Base-by-base conservation (phyloP, 2,888 invertebrate species). In the Iphiclides podalirius region DNA sequence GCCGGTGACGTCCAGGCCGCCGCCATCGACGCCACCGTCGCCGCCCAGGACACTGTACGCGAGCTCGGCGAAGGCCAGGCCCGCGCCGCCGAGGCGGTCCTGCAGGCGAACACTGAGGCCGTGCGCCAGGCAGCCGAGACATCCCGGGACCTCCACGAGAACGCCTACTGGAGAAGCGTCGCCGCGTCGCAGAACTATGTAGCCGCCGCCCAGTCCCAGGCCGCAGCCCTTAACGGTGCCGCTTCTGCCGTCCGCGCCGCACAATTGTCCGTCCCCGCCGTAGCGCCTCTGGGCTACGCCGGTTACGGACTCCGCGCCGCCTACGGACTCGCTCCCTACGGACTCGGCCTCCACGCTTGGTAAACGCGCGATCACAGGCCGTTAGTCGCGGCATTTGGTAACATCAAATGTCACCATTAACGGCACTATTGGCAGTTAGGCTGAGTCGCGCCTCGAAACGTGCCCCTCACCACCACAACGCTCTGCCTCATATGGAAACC, bases 1-100 rank as follows among this genome's bases (percentile, higher is more conserved):
- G 63, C 67, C n/a, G 87, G 87, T 31, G 87, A 87, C 64, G 81
- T 79, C 0, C 84, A 87, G 60, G 87, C 85, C 26, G 87, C 87
- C 46, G 82, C 74, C 63, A 87, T 86, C 58, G 79, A 87, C 72
- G 80, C 81, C 26, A 75, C 70, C 42, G 87, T 87, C 2, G 81
- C 75, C 44, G 84, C 74, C 0, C 75, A 72, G 46, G 86, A 86
- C 71, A 58, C 70, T 38, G 75, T 67, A 38, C 80, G 87, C 45
- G 81, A 85, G 52, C 50, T 71, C 51, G 74, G 72, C 8, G 86
- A 86, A 49, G 66, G 71, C 57, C 76, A 85, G 35, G 79, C 71
- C 13, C 72, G 85, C 41, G 84, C 85, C 49, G 73, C 75, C 33
- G 87, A 88, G 62, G 81, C 85, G 58, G 80, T 72, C 48, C 57